phyloP scores from a whole-genome alignment of 2,888 invertebrate genomes.

The Nemurella pictetii region DNA sequence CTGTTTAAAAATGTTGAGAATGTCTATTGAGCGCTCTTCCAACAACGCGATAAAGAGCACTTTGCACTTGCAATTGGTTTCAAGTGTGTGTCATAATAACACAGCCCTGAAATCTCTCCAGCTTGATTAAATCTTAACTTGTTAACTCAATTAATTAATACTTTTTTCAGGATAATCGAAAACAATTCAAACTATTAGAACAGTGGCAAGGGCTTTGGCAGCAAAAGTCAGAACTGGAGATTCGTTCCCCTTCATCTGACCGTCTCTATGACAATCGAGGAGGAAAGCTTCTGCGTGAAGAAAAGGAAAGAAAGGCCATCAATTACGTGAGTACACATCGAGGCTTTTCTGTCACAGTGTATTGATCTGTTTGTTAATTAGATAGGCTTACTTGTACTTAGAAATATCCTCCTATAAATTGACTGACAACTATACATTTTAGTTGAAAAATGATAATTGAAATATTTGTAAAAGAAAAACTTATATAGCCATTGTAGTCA shows the following conservation, averaged over 20 bases:
- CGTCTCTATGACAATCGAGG: conserved; percentile 82
- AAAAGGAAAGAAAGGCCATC: conserved; percentile 81
- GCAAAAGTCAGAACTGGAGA: conserved; percentile 75
- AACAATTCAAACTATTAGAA: conserved; percentile 66
- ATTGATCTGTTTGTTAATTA: too few relatives aligned
- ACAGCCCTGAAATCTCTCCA: too few relatives aligned
- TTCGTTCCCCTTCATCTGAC: conserved; percentile 75
- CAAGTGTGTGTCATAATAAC: too few relatives aligned
- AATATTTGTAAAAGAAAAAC: not conserved
- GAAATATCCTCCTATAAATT: not conserved
- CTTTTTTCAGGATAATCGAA: not conserved
- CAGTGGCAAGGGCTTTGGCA: conserved; percentile 72
- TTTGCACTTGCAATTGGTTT: too few relatives aligned
- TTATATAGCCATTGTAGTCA: too few relatives aligned
- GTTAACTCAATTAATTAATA: too few relatives aligned
- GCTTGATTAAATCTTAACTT: too few relatives aligned
- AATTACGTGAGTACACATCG: conserved; percentile 52
- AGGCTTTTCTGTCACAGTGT: too few relatives aligned
- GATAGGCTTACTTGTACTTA: too few relatives aligned
- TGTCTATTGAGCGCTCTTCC: too few relatives aligned
- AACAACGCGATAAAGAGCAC: too few relatives aligned
- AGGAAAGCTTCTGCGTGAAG: conserved; percentile 81
- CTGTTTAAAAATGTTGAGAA: too few relatives aligned
- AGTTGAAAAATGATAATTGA: not conserved
- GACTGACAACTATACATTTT: not conserved